These are phyloP conservation scores for Amiota mariae DNA, from an alignment of 2,888 invertebrate genomes.

Conservation along the genomic window DNA sequence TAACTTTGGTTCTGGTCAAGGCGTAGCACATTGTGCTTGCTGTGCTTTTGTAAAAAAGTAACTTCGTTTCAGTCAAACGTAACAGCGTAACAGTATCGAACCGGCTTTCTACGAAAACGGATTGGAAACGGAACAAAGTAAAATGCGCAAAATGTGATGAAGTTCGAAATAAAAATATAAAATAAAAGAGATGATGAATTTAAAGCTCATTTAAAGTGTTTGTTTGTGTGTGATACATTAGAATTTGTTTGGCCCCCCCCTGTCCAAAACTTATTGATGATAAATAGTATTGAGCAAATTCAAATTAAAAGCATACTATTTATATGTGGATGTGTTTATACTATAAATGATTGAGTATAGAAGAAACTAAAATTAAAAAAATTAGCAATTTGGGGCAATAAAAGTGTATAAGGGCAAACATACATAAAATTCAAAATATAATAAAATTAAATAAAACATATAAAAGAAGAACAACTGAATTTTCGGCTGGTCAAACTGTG, in stretches of 20 bases:
- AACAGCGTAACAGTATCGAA: conserved; percentile 74
- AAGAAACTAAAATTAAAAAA: conserved; percentile 6
- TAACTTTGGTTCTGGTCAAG: conserved; percentile 52
- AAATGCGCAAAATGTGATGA: conserved; percentile 44
- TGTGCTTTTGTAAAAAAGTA: neutral
- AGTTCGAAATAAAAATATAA: conserved; percentile 45
- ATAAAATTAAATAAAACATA: neutral
- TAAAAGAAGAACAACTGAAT: no score
- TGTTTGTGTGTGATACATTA: conserved; percentile 21
- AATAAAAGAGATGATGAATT: conserved; percentile 38
- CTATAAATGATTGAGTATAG: neutral
- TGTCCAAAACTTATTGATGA: neutral
- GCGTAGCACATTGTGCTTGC: conserved; percentile 47
- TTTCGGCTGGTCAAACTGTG: no score
- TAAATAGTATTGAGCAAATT: neutral
- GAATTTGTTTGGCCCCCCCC: neutral
- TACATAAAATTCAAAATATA: neutral
- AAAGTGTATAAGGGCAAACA: neutral
- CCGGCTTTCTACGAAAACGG: conserved; percentile 72
- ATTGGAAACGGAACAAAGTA: conserved; percentile 61
- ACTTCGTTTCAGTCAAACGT: conserved; percentile 39
- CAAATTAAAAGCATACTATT: neutral
- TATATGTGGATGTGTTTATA: neutral
- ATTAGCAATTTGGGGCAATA: neutral
- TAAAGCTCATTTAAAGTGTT: conserved; percentile 14